Percentiles rank a stretch among this genome's conserved stretches.
phyloP scores from a whole-genome alignment of 1,140 invertebrate species.

The Drosophila varians region DNA sequence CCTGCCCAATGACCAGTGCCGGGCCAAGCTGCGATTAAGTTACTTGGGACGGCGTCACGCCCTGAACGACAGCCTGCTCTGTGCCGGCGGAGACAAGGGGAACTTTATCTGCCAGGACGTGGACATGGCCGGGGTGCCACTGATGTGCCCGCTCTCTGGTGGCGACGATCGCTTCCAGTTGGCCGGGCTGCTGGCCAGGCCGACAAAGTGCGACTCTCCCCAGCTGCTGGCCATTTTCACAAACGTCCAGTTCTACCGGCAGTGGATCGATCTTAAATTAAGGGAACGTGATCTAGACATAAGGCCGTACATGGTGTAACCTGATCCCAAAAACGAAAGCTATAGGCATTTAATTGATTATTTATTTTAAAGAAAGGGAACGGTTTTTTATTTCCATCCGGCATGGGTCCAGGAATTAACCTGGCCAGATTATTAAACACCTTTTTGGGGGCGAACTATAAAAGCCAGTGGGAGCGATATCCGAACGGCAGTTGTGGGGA shows the following conservation, averaged over 20 bases:
- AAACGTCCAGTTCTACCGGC: slow-evolving; percentile 47
- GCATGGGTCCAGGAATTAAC: background rate
- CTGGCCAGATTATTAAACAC: background rate
- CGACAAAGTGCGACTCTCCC: slow-evolving; percentile 41
- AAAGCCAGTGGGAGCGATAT: background rate
- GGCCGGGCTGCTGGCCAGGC: slow-evolving; percentile 52
- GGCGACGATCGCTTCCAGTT: slow-evolving; percentile 40
- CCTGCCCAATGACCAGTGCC: slow-evolving; percentile 57
- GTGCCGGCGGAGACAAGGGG: slow-evolving; percentile 57
- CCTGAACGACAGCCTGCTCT: slow-evolving; percentile 51
- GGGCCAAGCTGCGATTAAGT: slow-evolving; percentile 45
- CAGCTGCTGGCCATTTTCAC: slow-evolving; percentile 61
- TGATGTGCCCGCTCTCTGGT: slow-evolving; percentile 55
- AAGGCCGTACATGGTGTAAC: slow-evolving; percentile 49
- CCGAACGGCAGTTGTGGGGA: background rate
- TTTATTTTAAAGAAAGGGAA: background rate
- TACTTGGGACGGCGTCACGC: slow-evolving; percentile 45
- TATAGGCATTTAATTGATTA: background rate
- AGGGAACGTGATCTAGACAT: slow-evolving; percentile 59
- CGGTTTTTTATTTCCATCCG: no score
- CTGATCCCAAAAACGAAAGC: background rate
- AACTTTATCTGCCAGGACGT: slow-evolving; percentile 51
- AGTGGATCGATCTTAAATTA: slow-evolving; percentile 59
- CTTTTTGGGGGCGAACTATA: background rate
- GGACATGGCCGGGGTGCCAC: slow-evolving; percentile 36